Conservation (phyloP, 1,140 invertebrate genomes). For the Ceratosolen fusciceps region DNA sequence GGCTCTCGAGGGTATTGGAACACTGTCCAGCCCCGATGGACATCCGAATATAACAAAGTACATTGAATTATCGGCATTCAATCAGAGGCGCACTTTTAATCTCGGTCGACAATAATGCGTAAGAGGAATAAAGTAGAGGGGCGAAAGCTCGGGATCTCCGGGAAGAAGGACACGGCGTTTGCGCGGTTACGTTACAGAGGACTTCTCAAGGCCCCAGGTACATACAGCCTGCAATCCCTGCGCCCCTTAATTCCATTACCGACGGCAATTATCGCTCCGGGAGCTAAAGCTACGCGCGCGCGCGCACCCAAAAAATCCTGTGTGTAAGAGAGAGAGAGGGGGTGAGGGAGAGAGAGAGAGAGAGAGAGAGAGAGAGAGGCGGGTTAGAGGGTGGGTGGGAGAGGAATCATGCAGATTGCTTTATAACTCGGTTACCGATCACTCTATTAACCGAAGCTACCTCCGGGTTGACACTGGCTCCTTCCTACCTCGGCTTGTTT, state of each 20-base stretch:
- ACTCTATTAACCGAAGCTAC: constrained; percentile 64
- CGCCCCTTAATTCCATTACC: constrained; percentile 66
- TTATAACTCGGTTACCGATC: constrained; percentile 71
- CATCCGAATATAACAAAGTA: neutral
- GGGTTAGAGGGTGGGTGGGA: constrained; percentile 53
- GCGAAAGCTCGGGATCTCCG: no score
- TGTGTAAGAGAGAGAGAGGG: no score
- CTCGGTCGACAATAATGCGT: neutral
- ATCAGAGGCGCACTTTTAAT: neutral
- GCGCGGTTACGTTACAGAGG: constrained; percentile 36
- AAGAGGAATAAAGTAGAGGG: neutral
- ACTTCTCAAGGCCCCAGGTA: constrained; percentile 65
- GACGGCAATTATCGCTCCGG: constrained; percentile 64
- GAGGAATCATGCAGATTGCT: constrained; percentile 71
- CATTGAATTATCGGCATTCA: neutral
- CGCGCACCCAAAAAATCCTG: no score
- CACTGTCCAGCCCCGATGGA: neutral
- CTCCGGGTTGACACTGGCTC: constrained; percentile 19
- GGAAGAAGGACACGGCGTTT: no score
- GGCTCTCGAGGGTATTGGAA: no score
- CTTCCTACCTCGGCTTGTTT: neutral
- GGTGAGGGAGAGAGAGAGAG: no score
- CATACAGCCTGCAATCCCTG: constrained; percentile 57
- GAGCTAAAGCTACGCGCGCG: constrained; percentile 50
- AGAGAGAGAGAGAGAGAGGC: no score